phyloP scores from a whole-genome alignment of 2,113 vertebrate species.

The Malurus melanocephalus region DNA sequence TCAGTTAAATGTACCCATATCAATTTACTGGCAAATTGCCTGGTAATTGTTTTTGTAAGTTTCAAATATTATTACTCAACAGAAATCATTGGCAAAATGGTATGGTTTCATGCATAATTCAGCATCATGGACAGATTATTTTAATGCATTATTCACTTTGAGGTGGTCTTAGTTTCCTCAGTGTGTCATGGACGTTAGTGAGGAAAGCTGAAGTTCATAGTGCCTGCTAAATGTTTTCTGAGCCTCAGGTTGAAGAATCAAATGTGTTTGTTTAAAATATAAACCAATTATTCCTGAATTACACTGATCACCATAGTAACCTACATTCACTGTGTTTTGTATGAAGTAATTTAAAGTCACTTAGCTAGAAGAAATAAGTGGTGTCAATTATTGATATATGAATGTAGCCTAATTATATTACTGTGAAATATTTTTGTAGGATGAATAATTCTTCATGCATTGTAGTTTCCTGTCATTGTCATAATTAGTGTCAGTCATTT shows the following conservation, averaged over 20 bases:
- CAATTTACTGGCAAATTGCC: neutral
- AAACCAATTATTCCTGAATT: slow-evolving; percentile 29
- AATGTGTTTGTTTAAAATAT: neutral
- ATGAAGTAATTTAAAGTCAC: slow-evolving; percentile 18
- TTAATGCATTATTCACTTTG: neutral
- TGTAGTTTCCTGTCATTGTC: neutral
- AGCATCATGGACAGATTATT: neutral
- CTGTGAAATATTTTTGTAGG: slow-evolving; percentile 5
- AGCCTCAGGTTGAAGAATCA: neutral
- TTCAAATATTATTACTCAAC: neutral
- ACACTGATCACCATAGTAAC: slow-evolving; percentile 31
- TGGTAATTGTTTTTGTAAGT: neutral
- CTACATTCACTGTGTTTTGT: neutral
- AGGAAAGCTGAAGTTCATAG: neutral
- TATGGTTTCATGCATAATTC: neutral
- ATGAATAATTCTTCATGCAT: neutral
- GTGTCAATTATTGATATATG: slow-evolving; percentile 40
- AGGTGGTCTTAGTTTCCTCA: neutral
- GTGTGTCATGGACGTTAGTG: neutral
- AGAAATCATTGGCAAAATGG: neutral
- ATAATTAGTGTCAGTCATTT: slow-evolving; percentile 4
- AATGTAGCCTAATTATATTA: slow-evolving; percentile 29
- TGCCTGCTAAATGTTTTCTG: neutral
- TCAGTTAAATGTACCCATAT: neutral
- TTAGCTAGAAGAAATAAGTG: slow-evolving; percentile 32